Evolutionary conservation across 2,113 vertebrate genomes (phyloP), one percentile per base, ranked within the genome.

Genomic region (Pluvialis apricaria): DNA sequence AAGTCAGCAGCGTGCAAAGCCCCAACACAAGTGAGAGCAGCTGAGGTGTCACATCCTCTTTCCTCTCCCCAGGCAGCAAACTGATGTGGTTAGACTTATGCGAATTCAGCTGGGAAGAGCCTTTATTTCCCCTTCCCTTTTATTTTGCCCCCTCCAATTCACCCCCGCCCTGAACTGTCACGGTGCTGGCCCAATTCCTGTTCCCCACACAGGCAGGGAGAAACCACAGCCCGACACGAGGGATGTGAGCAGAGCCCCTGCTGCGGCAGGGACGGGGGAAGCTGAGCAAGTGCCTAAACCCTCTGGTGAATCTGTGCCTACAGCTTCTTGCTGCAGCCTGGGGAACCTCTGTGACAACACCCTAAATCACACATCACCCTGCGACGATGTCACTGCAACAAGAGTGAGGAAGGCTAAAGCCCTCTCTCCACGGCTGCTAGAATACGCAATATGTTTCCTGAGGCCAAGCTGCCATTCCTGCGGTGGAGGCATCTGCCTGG

Each of bases 381-480:
- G 5, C 2, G 47, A 49, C 3, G 7, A 5, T 36, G 49, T 34
- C 79, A 65, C 36, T 40, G 25, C 14, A 38, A 71, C 13, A 24
- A 8, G 52, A 61, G 21, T 0, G 15, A 68, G 72, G 72, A 69
- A 69, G 61, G 81, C 21, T 69, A 8, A 36, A 83, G 19, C 42
- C 40, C 40, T 61, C 79, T 68, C 54, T 16, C 49, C 7, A 3
- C 1, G 4, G 69, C 44, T 76, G 73, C 61, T 34, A 3, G 10
- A 81, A 66, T 3, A 44, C 64, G 62, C 66, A 72, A 5, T 6
- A 2, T 15, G 49, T n/a, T 90, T 86, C 52, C 55, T 13, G 82
- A 51, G 82, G 90, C 80, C 88, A 78, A 24, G 47, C 1, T 84
- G 86, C 82, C 76, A 81, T 88, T 94, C 86, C 88, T 92, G 76